These are phyloP conservation scores for Otus sunia DNA, from an alignment of 2,113 vertebrate genomes.

Conservation along the genomic window DNA sequence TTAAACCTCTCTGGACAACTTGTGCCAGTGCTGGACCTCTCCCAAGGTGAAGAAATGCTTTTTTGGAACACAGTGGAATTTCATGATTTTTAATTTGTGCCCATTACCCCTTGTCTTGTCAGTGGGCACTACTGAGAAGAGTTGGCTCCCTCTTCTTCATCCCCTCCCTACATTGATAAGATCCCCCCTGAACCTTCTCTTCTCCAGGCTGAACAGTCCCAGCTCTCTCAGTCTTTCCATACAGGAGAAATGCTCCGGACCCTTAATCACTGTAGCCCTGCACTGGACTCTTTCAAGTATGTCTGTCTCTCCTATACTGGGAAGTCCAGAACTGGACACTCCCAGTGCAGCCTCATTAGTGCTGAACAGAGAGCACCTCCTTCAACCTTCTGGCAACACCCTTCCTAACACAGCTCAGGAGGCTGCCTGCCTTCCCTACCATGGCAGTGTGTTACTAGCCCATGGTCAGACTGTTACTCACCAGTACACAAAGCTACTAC, in stretches of 20 bases:
- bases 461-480: rapidly evolving
- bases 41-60: neutral
- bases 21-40: neutral
- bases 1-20: neutral
- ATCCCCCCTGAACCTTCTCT: neutral
- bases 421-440: neutral
- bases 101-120: neutral
- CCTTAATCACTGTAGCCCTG: neutral
- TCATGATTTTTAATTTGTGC: neutral
- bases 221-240: neutral
- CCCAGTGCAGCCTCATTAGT: neutral
- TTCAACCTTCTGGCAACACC: neutral
- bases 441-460: neutral
- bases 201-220: neutral
- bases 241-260: neutral
- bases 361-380: neutral
- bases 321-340: neutral
- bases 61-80: neutral
- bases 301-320: neutral
- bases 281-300: neutral
- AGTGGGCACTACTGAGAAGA: neutral
- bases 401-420: neutral
- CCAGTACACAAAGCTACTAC: neutral
- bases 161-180: neutral
- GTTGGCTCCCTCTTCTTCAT: neutral